These are phyloP conservation scores for Drosophila tripunctata DNA, from an alignment of 2,888 invertebrate genomes.

Conservation along the genomic window DNA sequence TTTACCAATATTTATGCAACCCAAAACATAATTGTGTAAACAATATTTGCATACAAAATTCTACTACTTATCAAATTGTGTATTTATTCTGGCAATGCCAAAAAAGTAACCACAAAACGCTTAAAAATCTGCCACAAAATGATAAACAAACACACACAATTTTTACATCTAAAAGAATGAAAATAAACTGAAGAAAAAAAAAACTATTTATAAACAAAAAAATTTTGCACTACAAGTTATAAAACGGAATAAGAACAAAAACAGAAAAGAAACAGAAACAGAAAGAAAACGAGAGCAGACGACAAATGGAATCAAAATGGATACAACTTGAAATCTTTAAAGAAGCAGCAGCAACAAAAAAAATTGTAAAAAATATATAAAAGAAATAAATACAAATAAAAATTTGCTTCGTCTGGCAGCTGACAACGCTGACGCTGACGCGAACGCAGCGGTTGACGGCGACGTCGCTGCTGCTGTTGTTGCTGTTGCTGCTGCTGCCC, in stretches of 20 bases:
- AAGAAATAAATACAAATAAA: conserved; percentile 40
- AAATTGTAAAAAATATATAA: conserved; percentile 20
- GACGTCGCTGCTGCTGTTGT: conserved; percentile 28
- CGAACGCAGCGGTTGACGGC: conserved; percentile 28
- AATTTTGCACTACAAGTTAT: conserved; percentile 35
- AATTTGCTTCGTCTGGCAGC: conserved; percentile 53
- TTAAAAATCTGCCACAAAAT: conserved; percentile 12
- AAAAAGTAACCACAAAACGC: conserved; percentile 13
- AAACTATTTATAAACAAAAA: conserved; percentile 38
- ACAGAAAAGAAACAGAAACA: not conserved
- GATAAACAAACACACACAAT: conserved; percentile 23
- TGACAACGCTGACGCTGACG: conserved; percentile 41
- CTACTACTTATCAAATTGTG: not conserved
- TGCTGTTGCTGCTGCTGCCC: conserved; percentile 52
- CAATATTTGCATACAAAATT: not conserved
- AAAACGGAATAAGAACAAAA: conserved; percentile 16
- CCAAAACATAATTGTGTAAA: conserved; percentile 10
- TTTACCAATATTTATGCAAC: not conserved
- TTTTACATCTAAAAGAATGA: conserved; percentile 15
- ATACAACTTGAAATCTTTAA: conserved; percentile 34
- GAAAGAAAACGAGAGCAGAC: conserved; percentile 24
- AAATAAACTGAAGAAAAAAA: conserved; percentile 6
- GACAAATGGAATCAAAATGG: conserved; percentile 24
- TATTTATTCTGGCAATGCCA: conserved; percentile 8
- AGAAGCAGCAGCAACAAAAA: conserved; percentile 24